A percentile compares a stretch with the other conserved stretches of the same genome.
Evolutionary conservation across 1,140 invertebrate species (phyloP).

Genomic region (Onthophagus taurus): DNA sequence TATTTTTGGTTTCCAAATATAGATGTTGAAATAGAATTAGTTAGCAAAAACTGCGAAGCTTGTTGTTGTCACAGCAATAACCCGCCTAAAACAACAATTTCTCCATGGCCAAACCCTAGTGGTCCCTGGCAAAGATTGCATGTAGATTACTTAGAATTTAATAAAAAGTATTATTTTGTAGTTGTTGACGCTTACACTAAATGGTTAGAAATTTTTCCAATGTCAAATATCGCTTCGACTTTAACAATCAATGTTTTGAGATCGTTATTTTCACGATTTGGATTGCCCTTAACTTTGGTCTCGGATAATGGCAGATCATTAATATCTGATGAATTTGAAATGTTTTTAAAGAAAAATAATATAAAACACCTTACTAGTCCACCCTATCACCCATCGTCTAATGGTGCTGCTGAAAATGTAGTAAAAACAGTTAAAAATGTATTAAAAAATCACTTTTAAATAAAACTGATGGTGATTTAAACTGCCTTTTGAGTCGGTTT

Average conservation of each 20-base stretch:
- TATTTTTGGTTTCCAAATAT: slow-evolving; percentile 12
- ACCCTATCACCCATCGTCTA: slow-evolving; percentile 21
- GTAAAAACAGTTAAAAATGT: slow-evolving; percentile 28
- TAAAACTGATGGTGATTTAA: neutral
- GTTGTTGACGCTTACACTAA: slow-evolving; percentile 4
- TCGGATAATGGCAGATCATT: slow-evolving; percentile 22
- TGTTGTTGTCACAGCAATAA: slow-evolving; percentile 1
- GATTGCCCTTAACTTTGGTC: slow-evolving; percentile 11
- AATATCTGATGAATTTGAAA: slow-evolving; percentile 20
- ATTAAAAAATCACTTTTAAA: slow-evolving; percentile 16
- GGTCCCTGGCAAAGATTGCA: neutral
- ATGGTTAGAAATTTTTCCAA: slow-evolving; percentile 5
- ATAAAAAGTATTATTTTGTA: slow-evolving; percentile 27
- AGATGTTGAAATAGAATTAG: slow-evolving; percentile 10
- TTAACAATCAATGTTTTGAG: slow-evolving; percentile 10
- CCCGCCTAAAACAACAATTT: slow-evolving; percentile 3
- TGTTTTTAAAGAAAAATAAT: slow-evolving; percentile 22
- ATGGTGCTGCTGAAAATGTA: slow-evolving; percentile 28
- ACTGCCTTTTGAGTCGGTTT: neutral
- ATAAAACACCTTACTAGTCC: slow-evolving; percentile 20
- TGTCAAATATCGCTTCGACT: neutral
- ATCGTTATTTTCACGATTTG: slow-evolving; percentile 5
- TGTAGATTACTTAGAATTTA: slow-evolving; percentile 4
- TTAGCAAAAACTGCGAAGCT: slow-evolving; percentile 3
- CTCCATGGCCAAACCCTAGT: slow-evolving; percentile 2